Evolutionary conservation across 2,113 vertebrate species (phyloP).

Genomic region (Myrmecophaga tridactyla): DNA sequence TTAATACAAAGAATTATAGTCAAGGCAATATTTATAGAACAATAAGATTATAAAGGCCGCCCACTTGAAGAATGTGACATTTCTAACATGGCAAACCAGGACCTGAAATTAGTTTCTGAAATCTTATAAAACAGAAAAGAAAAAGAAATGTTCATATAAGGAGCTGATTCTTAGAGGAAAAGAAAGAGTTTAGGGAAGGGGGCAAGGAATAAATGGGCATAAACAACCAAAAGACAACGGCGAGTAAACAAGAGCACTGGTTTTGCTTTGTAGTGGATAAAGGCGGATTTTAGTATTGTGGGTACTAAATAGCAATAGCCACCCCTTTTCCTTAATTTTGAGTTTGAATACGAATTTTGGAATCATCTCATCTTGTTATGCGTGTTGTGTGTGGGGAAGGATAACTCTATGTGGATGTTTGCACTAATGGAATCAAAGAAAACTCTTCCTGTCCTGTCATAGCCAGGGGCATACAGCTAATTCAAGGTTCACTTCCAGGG

Average conservation of each 20-base stretch:
- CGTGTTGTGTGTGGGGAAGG: not conserved
- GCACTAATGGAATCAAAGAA: not conserved
- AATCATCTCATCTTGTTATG: not conserved
- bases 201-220: not conserved
- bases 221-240: not conserved
- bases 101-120: not conserved
- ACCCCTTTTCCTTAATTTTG: not conserved
- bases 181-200: not conserved
- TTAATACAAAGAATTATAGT: not conserved
- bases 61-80: not conserved
- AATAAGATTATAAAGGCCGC: not conserved
- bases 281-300: not conserved
- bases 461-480: not conserved
- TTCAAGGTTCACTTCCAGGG: not conserved
- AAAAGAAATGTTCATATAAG: not conserved
- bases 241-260: not conserved
- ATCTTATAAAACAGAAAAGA: not conserved
- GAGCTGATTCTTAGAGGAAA: not conserved
- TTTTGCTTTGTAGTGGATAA: not conserved
- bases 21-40: not conserved
- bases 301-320: too few species aligned
- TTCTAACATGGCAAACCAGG: not conserved
- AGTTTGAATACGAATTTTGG: not conserved
- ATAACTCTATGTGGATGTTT: not conserved
- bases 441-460: rapidly evolving